Evolutionary conservation across 2,888 invertebrate species (phyloP), one percentile per base, ranked within the genome.

Genomic region (Leptothorax acervorum): DNA sequence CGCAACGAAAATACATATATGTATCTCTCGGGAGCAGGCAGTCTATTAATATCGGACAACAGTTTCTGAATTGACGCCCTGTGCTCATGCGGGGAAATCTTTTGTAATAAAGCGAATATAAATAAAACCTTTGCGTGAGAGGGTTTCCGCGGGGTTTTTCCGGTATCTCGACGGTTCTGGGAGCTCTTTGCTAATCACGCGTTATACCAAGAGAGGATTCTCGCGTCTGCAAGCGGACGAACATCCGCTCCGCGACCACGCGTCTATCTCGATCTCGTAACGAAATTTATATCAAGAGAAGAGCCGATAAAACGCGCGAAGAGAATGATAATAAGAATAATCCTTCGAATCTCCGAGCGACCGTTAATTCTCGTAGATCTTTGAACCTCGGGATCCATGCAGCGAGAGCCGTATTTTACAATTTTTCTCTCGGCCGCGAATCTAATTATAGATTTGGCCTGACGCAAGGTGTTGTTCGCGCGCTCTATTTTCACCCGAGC

Each of bases 351-450:
- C 12, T 31, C 1, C 31, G 23, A 23, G 12, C 42, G 65, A 23
- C 18, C 35, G 23, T 28, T 28, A 15, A 57, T 55, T 55, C 31
- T 12, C 18, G 35, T 12, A 9, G 23, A 68, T 68, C n/a, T 18
- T 18, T 8, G 42, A 51, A 12, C 15, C 18, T 39, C 51, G 42
- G 15, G 15, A 51, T 55, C 15, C 53, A 39, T 35, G 53, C 65
- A 18, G 28, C 65, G n/a, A 87, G n/a, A 87, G 86, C 87, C 84
- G 83, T 63, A 60, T 60, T 88, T 85, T 87, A 78, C 39, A 78
- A 78, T 55, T 42, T 78, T 78, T 66, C 53, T 39, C 28, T 35
- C 68, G 76, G 39, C 53, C 76, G 76, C 53, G 53, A 9, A 48
- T 53, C 31, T 48, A 78, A 78, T 78, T 78, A 78, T 78, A 78